Evolutionary conservation across 2,797 vertebrate species (phyloP).

Genomic region (Ctenochaetus hawaiiensis): DNA sequence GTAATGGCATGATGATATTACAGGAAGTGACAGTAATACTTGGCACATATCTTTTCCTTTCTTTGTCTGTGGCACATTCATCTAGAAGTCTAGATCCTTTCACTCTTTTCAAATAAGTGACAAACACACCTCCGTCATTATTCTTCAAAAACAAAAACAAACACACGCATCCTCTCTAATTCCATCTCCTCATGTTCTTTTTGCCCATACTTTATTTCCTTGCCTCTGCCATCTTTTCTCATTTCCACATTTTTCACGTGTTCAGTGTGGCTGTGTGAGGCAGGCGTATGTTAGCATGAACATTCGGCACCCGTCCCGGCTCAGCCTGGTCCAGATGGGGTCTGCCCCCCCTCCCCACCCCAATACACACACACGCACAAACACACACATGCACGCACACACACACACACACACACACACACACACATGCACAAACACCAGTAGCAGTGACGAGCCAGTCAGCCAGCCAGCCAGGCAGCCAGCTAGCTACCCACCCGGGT

Average conservation of each 20-base stretch:
- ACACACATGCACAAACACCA: conserved; percentile 8
- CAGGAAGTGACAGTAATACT: conserved; percentile 53
- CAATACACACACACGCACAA: too few species aligned
- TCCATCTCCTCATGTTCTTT: conserved; percentile 46
- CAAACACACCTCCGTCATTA: conserved; percentile 46
- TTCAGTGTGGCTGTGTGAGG: conserved; percentile 51
- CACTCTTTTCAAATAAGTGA: conserved; percentile 54
- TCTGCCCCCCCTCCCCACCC: conserved; percentile 20
- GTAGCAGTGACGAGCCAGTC: conserved; percentile 60
- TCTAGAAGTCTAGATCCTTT: conserved; percentile 52
- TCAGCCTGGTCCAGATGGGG: conserved; percentile 73
- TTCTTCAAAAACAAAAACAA: conserved; percentile 51
- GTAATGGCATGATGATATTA: conserved; percentile 45
- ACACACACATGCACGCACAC: too few species aligned
- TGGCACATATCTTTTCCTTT: conserved; percentile 36
- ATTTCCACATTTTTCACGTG: conserved; percentile 63
- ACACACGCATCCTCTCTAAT: conserved; percentile 42
- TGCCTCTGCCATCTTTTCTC: conserved; percentile 35
- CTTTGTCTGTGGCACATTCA: conserved; percentile 49
- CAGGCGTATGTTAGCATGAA: conserved; percentile 71
- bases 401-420: too few species aligned
- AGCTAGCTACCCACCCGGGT: conserved; percentile 70
- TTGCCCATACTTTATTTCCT: conserved; percentile 27
- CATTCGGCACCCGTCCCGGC: conserved; percentile 62
- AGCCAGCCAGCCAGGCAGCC: conserved; percentile 68